Evolutionary conservation across 1,140 invertebrate genomes (phyloP), one percentile per base, ranked within the genome.

Genomic region (Contarinia nasturtii): DNA sequence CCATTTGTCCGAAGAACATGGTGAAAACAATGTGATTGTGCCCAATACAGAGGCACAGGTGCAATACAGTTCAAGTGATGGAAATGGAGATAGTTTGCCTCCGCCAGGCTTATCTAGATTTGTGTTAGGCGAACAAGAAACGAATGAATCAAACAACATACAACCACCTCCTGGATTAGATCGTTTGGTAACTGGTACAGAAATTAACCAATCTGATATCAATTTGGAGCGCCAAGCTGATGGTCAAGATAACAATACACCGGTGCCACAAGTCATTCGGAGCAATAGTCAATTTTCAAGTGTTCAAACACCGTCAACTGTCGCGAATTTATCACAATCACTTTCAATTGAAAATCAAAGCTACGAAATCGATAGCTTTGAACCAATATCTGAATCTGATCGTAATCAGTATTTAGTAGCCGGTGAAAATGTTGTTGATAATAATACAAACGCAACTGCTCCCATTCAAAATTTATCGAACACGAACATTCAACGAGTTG

Each of bases 121-220:
- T 64, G 76, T 78, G 12, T 65, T 77, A 1, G 77, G 76, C 0
- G 76, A 77, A 52, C 57, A 70, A 45, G 71, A 73, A 52, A 69
- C 65, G 46, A 57, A 53, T 46, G 68, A 69, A 51, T 57, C 65
- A 54, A 61, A 69, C 64, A 63, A 68, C 57, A 54, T 58, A 56
- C 54, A 70, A 48, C 67, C 70, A 8, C 72, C 73, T 2, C 70
- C 70, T 37, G 72, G 71, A 4, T 53, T 75, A 8, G 61, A 68
- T 20, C 56, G 73, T 27, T 74, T 76, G 72, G 66, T 76, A 8
- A 72, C 72, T 2, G 74, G 74, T 14, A 50, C 45, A 7, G 49
- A 50, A 18, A 18, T 50, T 14, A 41, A 41, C 17, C 5, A 40
- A 19, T 27, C 40, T 8, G n/a, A 22, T 37, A n/a, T 51, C 15